Evolutionary conservation across 2,797 vertebrate species (phyloP).

Genomic region (Liasis olivaceus): DNA sequence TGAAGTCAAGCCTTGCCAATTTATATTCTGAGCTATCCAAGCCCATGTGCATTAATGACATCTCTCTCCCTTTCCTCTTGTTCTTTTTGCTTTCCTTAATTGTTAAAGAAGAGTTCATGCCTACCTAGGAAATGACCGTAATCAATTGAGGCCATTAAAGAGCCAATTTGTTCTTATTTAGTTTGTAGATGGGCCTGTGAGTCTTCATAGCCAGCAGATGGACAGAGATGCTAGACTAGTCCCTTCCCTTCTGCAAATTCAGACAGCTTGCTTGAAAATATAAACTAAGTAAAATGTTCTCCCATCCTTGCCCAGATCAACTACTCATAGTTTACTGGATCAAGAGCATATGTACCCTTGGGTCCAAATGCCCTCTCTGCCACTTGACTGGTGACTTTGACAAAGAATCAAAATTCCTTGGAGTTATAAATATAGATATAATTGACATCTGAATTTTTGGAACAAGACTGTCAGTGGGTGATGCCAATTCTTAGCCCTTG

Average conservation of each 20-base stretch:
- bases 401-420: not conserved
- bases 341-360: not conserved
- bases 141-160: conserved; percentile 74
- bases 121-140: conserved; percentile 75
- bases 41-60: conserved; percentile 67
- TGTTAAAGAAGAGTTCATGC: conserved; percentile 60
- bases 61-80: conserved; percentile 38
- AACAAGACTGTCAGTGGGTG: not conserved
- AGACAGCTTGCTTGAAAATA: too few relatives aligned
- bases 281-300: too few relatives aligned
- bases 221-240: not conserved
- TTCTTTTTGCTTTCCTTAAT: conserved; percentile 56
- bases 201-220: not conserved
- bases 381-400: not conserved
- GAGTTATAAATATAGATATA: not conserved
- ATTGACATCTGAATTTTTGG: not conserved
- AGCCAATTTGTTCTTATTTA: not conserved
- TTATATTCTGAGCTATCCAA: conserved; percentile 76
- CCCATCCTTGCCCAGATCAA: too few relatives aligned
- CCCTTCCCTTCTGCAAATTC: not conserved
- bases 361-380: not conserved
- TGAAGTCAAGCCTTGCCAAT: conserved; percentile 74
- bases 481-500: not conserved
- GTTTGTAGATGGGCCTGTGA: not conserved
- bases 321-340: not conserved